Evolutionary conservation across 2,113 vertebrate species (phyloP).

Genomic region (Clinocottus analis): DNA sequence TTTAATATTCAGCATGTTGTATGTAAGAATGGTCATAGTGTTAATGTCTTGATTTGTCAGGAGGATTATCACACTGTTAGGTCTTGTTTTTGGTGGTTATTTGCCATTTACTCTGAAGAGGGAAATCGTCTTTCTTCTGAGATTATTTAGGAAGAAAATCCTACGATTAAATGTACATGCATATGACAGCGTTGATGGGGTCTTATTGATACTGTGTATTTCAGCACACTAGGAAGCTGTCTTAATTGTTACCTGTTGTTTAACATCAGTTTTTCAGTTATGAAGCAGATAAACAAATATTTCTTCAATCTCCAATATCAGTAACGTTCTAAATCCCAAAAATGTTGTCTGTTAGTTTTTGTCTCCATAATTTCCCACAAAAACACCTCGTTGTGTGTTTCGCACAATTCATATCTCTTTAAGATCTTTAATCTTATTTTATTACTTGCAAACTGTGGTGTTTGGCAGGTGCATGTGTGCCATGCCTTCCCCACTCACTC

Average conservation of each 20-base stretch:
- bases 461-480: conserved; percentile 14
- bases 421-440: conserved; percentile 20
- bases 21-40: conserved; percentile 2
- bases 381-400: conserved; percentile 17
- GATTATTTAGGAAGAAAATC: too few species aligned
- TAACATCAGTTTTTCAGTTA: neutral
- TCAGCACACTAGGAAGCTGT: neutral
- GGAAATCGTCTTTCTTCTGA: too few species aligned
- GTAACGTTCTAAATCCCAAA: neutral
- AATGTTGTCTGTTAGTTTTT: neutral
- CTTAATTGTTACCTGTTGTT: neutral
- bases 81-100: too few species aligned
- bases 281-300: neutral
- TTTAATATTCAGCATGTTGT: conserved; percentile 25
- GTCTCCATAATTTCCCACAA: neutral
- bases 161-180: too few species aligned
- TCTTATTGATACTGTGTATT: neutral
- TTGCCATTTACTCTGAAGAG: too few species aligned
- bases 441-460: conserved; percentile 3
- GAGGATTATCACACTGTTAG: neutral
- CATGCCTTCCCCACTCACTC: conserved; percentile 27
- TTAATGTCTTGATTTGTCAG: neutral
- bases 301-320: neutral
- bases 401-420: conserved; percentile 18
- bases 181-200: too few species aligned